phyloP scores from a whole-genome alignment of 2,888 invertebrate genomes.

The Spisula subtruncata region DNA sequence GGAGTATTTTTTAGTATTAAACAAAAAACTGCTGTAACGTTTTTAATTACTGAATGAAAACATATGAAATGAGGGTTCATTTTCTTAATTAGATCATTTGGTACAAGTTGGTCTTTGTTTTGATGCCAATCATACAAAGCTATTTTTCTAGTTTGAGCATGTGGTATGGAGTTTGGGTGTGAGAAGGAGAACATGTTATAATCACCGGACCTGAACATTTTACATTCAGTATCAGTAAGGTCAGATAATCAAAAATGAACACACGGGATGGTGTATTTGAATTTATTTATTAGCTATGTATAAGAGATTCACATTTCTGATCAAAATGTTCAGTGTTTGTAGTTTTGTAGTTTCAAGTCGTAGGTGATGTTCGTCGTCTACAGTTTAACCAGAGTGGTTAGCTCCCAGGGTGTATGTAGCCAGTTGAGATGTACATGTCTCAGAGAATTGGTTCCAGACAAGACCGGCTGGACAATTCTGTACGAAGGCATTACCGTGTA shows the following conservation, averaged over 20 bases:
- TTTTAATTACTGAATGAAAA: no score
- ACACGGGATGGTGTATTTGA: not conserved
- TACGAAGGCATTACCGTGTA: constrained; percentile 72
- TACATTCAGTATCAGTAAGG: not conserved
- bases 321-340: not conserved
- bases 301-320: not conserved
- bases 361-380: not conserved
- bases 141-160: no score
- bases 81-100: no score
- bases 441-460: constrained; percentile 76
- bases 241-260: not conserved
- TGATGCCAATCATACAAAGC: no score
- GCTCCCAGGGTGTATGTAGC: constrained; percentile 38
- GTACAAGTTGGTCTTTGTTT: no score
- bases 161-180: no score
- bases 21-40: no score
- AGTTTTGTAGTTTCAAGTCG: not conserved
- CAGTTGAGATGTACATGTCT: constrained; percentile 68
- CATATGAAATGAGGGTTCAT: no score
- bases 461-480: constrained; percentile 74
- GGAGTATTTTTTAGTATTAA: no score
- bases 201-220: not conserved
- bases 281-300: not conserved
- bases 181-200: no score
- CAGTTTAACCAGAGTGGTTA: not conserved